phyloP scores from a whole-genome alignment of 2,888 invertebrate species.

The Ectropis crepuscularia region DNA sequence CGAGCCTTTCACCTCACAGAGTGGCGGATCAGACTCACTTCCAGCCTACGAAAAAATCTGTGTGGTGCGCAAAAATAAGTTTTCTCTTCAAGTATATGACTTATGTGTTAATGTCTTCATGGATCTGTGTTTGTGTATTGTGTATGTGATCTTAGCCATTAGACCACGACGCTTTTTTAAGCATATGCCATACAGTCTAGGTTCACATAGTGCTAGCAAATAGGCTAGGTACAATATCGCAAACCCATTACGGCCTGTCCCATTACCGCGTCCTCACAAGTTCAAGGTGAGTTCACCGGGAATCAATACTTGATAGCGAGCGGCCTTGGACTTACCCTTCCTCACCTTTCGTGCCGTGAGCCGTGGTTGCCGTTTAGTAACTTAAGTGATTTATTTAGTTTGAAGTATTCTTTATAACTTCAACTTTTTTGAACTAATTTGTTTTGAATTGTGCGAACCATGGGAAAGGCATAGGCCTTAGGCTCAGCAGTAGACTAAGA shows the following conservation, averaged over 20 bases:
- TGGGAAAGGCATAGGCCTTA: too few species aligned
- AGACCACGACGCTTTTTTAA: too few species aligned
- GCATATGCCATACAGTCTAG: background rate
- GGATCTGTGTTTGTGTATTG: too few species aligned
- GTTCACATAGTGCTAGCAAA: background rate
- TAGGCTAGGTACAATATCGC: background rate
- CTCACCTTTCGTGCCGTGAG: slow-evolving; percentile 45
- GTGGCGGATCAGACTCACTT: too few species aligned
- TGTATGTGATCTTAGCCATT: too few species aligned
- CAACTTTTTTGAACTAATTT: background rate
- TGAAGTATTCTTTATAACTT: background rate
- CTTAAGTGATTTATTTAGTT: background rate
- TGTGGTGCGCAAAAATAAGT: too few species aligned
- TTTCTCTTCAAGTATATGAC: too few species aligned
- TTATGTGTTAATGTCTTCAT: too few species aligned
- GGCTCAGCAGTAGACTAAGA: too few species aligned
- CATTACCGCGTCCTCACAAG: slow-evolving; percentile 17
- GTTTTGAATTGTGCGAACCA: too few species aligned
- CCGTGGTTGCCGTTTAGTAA: slow-evolving; percentile 11
- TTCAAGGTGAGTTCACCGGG: slow-evolving; percentile 28
- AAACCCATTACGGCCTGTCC: slow-evolving; percentile 28
- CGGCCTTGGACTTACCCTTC: slow-evolving; percentile 41
- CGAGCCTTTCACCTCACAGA: too few species aligned
- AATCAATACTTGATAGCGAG: slow-evolving; percentile 27
- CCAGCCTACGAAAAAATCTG: too few species aligned